A percentile compares a stretch with the other conserved stretches of the same genome.
phyloP scores from a whole-genome alignment of 2,113 vertebrate species.

The Junco hyemalis region DNA sequence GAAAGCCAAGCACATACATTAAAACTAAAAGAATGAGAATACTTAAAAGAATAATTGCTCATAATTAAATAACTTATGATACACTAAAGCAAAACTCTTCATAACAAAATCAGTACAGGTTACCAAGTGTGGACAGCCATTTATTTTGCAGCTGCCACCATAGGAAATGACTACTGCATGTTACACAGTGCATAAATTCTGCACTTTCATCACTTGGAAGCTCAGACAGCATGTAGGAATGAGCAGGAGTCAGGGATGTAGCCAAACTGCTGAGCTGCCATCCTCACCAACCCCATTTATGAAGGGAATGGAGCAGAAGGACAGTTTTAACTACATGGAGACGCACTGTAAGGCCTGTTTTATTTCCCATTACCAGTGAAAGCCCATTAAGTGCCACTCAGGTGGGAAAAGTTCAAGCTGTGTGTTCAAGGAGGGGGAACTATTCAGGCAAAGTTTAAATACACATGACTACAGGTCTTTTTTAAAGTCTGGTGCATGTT shows the following conservation, averaged over 20 bases:
- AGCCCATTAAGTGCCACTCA: background rate
- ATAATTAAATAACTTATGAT: background rate
- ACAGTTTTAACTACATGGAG: background rate
- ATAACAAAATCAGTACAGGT: background rate
- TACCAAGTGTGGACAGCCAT: background rate
- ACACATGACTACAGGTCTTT: background rate
- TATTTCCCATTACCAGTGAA: background rate
- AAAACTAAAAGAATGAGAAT: background rate
- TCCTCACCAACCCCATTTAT: background rate
- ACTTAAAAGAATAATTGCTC: background rate
- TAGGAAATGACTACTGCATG: fast-evolving
- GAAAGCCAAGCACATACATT: background rate
- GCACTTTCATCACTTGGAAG: background rate
- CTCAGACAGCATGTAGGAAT: background rate
- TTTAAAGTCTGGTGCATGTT: background rate
- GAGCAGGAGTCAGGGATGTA: background rate
- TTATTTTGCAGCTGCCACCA: background rate
- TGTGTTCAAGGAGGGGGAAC: background rate
- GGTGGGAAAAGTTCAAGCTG: background rate
- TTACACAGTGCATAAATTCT: background rate
- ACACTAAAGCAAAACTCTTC: background rate
- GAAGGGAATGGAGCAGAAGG: background rate
- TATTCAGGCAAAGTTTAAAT: background rate
- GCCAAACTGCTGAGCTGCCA: background rate
- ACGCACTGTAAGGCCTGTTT: background rate